Conservation (phyloP, 2,113 vertebrate species). For the Callaeas wilsoni region DNA sequence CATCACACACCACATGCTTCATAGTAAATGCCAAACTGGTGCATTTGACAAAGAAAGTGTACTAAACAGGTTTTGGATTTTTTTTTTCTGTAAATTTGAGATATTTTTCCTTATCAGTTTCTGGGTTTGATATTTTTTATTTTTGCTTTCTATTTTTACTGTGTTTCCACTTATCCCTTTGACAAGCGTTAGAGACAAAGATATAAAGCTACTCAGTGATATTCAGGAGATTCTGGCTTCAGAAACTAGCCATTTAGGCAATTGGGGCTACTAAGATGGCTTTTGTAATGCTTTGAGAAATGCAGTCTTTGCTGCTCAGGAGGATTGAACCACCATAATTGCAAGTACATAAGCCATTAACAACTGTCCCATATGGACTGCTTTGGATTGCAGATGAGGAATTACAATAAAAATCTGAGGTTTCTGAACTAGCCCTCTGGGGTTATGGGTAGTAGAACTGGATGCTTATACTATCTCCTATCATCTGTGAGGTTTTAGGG, state of each 20-base stretch:
- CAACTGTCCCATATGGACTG: not conserved
- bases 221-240: not conserved
- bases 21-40: not conserved
- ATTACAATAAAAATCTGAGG: not conserved
- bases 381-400: not conserved
- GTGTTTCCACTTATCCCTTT: not conserved
- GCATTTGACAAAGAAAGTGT: not conserved
- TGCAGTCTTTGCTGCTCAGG: not conserved
- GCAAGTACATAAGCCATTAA: not conserved
- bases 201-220: too few relatives aligned
- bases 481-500: not conserved
- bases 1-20: fast-evolving
- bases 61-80: not conserved
- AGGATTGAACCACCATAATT: not conserved
- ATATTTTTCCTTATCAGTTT: not conserved
- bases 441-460: not conserved
- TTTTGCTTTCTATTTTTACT: not conserved
- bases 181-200: not conserved
- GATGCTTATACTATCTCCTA: not conserved
- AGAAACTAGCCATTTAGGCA: not conserved
- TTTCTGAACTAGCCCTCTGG: not conserved
- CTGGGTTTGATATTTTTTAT: not conserved
- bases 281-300: not conserved
- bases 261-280: not conserved
- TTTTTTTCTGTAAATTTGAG: not conserved